Evolutionary conservation across 1,140 invertebrate genomes (phyloP).

Genomic region (Gonatopus flavifemur): DNA sequence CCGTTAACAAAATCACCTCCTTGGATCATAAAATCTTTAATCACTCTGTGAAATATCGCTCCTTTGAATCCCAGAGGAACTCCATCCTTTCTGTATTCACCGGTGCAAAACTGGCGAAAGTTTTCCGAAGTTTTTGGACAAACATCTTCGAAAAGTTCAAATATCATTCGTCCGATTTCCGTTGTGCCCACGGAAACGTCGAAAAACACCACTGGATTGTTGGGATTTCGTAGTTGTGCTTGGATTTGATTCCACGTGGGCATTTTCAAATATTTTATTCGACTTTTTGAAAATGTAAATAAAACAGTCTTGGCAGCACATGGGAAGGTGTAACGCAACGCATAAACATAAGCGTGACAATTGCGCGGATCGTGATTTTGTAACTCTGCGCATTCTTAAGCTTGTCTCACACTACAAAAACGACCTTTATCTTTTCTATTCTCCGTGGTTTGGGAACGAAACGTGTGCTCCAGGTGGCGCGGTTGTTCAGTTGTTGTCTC

Average conservation of each 20-base stretch:
- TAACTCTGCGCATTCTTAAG: no score
- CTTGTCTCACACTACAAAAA: no score
- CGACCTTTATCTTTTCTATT: no score
- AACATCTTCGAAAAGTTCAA: conserved; percentile 90
- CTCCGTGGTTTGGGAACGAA: no score
- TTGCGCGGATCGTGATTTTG: no score
- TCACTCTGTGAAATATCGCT: conserved; percentile 86
- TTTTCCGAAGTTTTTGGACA: conserved; percentile 94
- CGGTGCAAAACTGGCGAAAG: conserved; percentile 89
- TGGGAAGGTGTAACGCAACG: no score
- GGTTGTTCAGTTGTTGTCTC: no score
- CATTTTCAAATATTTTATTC: no score
- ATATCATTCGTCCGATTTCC: conserved; percentile 85
- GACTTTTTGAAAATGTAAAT: no score
- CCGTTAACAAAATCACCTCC: conserved; percentile 85
- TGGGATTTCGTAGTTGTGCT: conserved; percentile 68
- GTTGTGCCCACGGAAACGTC: conserved; percentile 90
- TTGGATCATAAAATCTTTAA: conserved; percentile 92
- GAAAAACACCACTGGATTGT: conserved; percentile 86
- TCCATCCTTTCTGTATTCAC: conserved; percentile 75
- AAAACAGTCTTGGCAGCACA: no score
- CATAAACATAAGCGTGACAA: no score
- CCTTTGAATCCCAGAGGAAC: conserved; percentile 69
- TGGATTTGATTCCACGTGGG: conserved; percentile 62
- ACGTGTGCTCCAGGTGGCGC: no score